These are phyloP conservation scores for Sebastes iracundus DNA, from an alignment of 2,797 vertebrate species.

Conservation along the genomic window DNA sequence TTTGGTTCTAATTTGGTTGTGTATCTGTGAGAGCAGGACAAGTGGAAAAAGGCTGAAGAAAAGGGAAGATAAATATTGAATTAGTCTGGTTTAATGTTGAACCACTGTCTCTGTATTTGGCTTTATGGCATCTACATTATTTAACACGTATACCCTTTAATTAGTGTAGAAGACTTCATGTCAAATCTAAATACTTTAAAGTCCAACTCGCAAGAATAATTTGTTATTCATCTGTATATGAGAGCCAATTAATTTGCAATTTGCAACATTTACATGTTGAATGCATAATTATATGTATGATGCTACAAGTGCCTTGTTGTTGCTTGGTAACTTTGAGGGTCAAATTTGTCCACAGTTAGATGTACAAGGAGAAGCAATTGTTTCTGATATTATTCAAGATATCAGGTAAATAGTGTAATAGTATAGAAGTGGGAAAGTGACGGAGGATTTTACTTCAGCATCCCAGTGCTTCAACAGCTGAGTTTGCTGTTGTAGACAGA, in stretches of 20 bases:
- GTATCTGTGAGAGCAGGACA: neutral
- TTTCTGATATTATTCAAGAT: neutral
- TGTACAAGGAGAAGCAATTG: neutral
- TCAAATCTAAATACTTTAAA: neutral
- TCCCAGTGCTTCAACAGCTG: neutral
- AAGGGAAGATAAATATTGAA: conserved; percentile 15
- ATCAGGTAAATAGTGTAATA: neutral
- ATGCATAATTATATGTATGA: neutral
- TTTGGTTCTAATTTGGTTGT: neutral
- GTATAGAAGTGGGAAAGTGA: no score
- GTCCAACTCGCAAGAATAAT: neutral
- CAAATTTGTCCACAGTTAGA: neutral
- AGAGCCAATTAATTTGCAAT: neutral
- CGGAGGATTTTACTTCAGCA: no score
- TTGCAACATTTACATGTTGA: neutral
- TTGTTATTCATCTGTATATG: neutral
- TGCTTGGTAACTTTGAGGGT: neutral
- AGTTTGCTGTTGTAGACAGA: no score
- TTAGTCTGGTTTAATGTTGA: conserved; percentile 5
- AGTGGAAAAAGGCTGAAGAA: neutral
- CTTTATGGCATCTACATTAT: conserved; percentile 14
- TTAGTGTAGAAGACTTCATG: neutral
- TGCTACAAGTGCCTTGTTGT: neutral
- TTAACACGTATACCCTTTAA: neutral
- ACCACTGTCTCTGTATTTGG: conserved; percentile 14